Evolutionary conservation across 1,140 invertebrate genomes (phyloP).

Genomic region (Laodelphax striatellus): DNA sequence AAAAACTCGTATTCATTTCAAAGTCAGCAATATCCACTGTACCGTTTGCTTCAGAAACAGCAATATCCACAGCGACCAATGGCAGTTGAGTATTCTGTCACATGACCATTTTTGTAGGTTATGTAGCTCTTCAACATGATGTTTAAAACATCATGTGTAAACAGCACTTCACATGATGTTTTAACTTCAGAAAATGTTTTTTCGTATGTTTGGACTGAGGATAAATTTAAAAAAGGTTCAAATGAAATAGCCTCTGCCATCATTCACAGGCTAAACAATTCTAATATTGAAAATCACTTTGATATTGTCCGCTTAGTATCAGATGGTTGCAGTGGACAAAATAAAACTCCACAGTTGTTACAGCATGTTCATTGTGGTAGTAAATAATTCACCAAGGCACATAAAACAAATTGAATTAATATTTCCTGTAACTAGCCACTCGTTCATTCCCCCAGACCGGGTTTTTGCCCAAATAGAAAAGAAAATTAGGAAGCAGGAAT

Average conservation of each 20-base stretch:
- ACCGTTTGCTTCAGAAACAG: no score
- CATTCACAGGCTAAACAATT: slow-evolving; percentile 19
- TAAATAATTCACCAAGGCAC: neutral
- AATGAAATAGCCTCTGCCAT: slow-evolving; percentile 27
- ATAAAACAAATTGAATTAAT: slow-evolving; percentile 20
- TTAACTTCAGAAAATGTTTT: slow-evolving; percentile 21
- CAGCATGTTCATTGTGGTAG: slow-evolving; percentile 12
- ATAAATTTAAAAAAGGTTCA: slow-evolving; percentile 22
- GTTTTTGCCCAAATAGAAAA: slow-evolving; percentile 27
- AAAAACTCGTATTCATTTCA: no score
- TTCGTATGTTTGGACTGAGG: slow-evolving; percentile 27
- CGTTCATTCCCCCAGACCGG: slow-evolving; percentile 25
- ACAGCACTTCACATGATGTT: slow-evolving; percentile 22
- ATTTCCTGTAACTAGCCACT: slow-evolving; percentile 24
- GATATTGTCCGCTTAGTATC: slow-evolving; percentile 21
- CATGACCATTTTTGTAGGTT: no score
- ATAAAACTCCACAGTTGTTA: slow-evolving; percentile 26
- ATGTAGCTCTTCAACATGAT: no score
- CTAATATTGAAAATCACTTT: slow-evolving; percentile 10
- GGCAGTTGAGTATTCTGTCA: no score
- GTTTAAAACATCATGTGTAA: no score
- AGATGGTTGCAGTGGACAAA: slow-evolving; percentile 25
- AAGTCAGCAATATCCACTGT: no score
- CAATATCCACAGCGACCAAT: no score
- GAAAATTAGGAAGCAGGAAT: slow-evolving; percentile 20